A percentile compares a stretch with the other conserved stretches of the same genome.
Conservation (phyloP, 2,797 vertebrate genomes). For the Poliocrania exsul region DNA sequence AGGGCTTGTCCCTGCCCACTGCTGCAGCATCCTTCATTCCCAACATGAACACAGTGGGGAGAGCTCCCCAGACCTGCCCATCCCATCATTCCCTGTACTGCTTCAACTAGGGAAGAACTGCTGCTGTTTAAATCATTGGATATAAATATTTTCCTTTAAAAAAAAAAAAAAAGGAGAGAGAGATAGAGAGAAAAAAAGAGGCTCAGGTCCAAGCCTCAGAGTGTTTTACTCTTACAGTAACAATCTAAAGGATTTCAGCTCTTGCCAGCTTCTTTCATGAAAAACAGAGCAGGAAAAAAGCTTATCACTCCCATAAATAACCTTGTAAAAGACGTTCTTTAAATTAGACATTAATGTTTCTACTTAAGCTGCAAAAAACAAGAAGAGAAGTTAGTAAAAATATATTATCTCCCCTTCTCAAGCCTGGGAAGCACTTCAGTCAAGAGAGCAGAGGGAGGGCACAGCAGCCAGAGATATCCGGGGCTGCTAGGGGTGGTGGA, state of each 20-base stretch:
- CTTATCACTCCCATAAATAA: neutral
- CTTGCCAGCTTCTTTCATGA: neutral
- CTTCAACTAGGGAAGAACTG: neutral
- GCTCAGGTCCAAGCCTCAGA: neutral
- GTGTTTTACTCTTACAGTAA: neutral
- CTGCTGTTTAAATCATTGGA: neutral
- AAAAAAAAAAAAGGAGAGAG: neutral
- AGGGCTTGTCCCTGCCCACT: neutral
- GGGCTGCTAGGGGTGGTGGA: neutral
- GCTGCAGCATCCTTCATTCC: neutral
- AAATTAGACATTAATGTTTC: neutral
- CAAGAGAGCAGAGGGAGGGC: neutral
- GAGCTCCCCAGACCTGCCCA: neutral
- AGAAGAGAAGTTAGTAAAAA: neutral
- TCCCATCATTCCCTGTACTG: neutral
- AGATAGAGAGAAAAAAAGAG: neutral
- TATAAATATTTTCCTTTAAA: neutral
- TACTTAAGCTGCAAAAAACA: neutral
- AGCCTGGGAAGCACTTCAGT: neutral
- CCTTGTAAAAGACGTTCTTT: neutral
- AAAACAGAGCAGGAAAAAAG: neutral
- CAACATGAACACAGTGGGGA: fast-evolving
- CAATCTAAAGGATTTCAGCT: neutral
- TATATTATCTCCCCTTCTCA: neutral
- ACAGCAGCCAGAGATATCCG: fast-evolving